Evolutionary conservation across 2,888 invertebrate genomes (phyloP).

Genomic region (Cryptophagus acutangulus): DNA sequence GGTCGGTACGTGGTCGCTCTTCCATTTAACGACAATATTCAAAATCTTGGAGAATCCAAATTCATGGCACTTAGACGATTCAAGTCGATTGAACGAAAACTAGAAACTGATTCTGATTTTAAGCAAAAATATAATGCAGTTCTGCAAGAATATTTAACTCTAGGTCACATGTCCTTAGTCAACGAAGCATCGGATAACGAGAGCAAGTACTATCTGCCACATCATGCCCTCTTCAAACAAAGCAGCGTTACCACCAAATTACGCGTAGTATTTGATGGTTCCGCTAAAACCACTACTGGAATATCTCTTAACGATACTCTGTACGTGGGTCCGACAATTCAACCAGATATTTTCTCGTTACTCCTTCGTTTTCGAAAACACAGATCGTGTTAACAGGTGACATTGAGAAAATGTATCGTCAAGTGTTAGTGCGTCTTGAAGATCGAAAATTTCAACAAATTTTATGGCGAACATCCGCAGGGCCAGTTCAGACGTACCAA

Average conservation of each 20-base stretch:
- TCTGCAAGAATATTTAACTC: neutral
- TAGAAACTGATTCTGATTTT: too few relatives aligned
- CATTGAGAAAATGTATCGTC: slow-evolving; percentile 11
- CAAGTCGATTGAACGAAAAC: too few relatives aligned
- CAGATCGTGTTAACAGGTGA: neutral
- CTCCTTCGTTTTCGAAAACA: slow-evolving; percentile 3
- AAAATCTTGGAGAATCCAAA: slow-evolving; percentile 5
- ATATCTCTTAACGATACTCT: neutral
- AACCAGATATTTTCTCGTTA: slow-evolving; percentile 1
- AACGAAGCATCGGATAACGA: neutral
- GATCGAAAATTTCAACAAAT: slow-evolving; percentile 4
- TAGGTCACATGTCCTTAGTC: slow-evolving; percentile 4
- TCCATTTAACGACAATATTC: slow-evolving; percentile 8
- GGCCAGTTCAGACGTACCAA: slow-evolving; percentile 5
- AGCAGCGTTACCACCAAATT: slow-evolving; percentile 1
- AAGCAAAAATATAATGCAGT: slow-evolving; percentile 3
- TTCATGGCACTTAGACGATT: slow-evolving; percentile 9
- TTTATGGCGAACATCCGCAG: neutral
- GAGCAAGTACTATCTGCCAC: slow-evolving; percentile 2
- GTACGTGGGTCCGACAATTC: neutral
- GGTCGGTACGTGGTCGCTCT: slow-evolving; percentile 9
- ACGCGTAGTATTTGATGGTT: slow-evolving; percentile 1
- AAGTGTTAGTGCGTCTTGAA: neutral
- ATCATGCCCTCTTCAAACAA: slow-evolving; percentile 3
- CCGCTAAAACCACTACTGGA: slow-evolving; percentile 1